Conservation (phyloP, 2,797 vertebrate species). For the Danio aesculapii region DNA sequence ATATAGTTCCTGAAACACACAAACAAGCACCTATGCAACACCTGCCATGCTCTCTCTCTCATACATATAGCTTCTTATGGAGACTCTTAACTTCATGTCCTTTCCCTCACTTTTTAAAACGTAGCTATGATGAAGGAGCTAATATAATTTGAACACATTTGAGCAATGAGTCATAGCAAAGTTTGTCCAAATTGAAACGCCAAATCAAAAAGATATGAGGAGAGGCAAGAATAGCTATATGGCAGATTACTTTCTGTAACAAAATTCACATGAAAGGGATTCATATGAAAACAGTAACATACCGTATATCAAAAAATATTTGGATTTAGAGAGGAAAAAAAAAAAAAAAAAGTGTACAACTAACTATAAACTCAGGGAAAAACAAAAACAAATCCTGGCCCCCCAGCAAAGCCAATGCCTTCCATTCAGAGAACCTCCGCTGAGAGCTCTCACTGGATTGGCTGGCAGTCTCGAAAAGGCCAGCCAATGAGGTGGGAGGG, state of each 20-base stretch:
- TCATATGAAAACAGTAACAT: slow-evolving; percentile 43
- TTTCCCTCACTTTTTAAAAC: slow-evolving; percentile 73
- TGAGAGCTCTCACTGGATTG: slow-evolving; percentile 92
- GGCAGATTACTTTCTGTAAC: slow-evolving; percentile 10
- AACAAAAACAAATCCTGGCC: slow-evolving; percentile 86
- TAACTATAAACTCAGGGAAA: slow-evolving; percentile 71
- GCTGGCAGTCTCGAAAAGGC: slow-evolving; percentile 81
- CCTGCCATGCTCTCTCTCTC: slow-evolving; percentile 32
- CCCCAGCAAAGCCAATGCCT: slow-evolving; percentile 86
- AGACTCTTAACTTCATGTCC: slow-evolving; percentile 88
- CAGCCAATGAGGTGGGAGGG: slow-evolving; percentile 85
- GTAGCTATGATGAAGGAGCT: slow-evolving; percentile 47
- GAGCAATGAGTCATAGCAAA: neutral
- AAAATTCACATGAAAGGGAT: slow-evolving; percentile 41
- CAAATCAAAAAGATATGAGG: slow-evolving; percentile 31
- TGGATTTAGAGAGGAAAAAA: neutral
- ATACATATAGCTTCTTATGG: slow-evolving; percentile 62
- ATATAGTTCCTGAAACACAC: slow-evolving; percentile 85
- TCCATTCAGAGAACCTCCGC: slow-evolving; percentile 87
- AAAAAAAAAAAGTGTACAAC: slow-evolving; percentile 6
- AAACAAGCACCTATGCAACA: slow-evolving; percentile 53
- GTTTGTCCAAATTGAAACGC: neutral
- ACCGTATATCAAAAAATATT: slow-evolving; percentile 35
- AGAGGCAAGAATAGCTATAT: slow-evolving; percentile 22
- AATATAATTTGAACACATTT: neutral